Evolutionary conservation across 2,113 vertebrate genomes (phyloP).

Genomic region (Periophthalmus modestus): DNA sequence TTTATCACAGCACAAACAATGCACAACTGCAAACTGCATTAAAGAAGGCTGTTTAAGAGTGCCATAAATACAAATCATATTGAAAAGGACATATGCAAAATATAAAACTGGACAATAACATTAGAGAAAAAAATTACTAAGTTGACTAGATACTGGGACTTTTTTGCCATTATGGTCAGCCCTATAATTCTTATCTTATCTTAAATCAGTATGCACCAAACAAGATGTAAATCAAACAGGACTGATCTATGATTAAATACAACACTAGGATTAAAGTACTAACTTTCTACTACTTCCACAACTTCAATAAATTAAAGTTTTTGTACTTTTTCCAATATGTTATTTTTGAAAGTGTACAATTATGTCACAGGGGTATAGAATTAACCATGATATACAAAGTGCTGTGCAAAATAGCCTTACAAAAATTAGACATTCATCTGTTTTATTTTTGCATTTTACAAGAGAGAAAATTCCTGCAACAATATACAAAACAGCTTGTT

Average conservation of each 20-base stretch:
- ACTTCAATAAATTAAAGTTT: too few relatives aligned
- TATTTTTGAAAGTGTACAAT: neutral
- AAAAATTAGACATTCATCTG: neutral
- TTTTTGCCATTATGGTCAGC: too few relatives aligned
- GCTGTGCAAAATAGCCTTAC: neutral
- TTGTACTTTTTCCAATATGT: too few relatives aligned
- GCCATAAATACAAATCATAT: neutral
- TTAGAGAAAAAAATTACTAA: too few relatives aligned
- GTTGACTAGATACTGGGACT: neutral
- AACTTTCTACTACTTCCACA: too few relatives aligned
- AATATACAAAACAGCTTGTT: neutral
- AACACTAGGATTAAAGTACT: too few relatives aligned
- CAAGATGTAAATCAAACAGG: too few relatives aligned
- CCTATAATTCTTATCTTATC: too few relatives aligned
- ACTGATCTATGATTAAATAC: too few relatives aligned
- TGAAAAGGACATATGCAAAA: neutral
- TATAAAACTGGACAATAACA: neutral
- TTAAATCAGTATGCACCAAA: too few relatives aligned
- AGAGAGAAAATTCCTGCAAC: neutral
- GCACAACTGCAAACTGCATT: slow-evolving; percentile 3
- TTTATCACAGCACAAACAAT: slow-evolving; percentile 6
- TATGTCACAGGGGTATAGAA: neutral
- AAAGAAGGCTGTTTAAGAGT: slow-evolving; percentile 4
- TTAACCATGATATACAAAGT: neutral
- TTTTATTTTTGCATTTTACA: neutral